Evolutionary conservation across 2,888 invertebrate species (phyloP).

Genomic region (Apamea anceps): DNA sequence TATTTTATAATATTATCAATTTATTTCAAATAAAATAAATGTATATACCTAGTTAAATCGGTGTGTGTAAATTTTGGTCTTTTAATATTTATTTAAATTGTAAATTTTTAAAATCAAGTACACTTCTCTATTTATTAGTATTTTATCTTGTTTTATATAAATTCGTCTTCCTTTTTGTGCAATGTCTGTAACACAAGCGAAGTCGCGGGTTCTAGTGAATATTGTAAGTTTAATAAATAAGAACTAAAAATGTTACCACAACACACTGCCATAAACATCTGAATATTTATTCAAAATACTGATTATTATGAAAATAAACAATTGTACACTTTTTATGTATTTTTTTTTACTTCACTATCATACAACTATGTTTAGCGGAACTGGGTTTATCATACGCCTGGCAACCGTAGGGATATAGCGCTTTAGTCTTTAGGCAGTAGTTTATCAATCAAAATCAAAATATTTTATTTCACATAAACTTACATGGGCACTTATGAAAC

Average conservation of each 20-base stretch:
- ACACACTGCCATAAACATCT: constrained; percentile 67
- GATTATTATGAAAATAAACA: constrained; percentile 65
- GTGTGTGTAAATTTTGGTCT: constrained; percentile 56
- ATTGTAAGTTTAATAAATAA: constrained; percentile 51
- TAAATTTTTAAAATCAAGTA: constrained; percentile 15
- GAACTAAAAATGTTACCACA: constrained; percentile 56
- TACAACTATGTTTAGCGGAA: neutral
- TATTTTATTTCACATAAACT: neutral
- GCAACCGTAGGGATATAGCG: neutral
- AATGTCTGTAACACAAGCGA: constrained; percentile 46
- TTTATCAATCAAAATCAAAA: neutral
- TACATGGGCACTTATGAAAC: no score
- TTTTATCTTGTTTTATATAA: constrained; percentile 32
- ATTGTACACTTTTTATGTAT: constrained; percentile 64
- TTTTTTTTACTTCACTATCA: constrained; percentile 47
- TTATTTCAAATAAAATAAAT: constrained; percentile 18
- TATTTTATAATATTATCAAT: constrained; percentile 5
- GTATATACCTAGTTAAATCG: constrained; percentile 48
- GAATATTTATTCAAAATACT: constrained; percentile 61
- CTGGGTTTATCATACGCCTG: neutral
- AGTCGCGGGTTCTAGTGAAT: constrained; percentile 43
- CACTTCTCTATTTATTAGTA: constrained; percentile 11
- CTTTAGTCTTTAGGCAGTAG: neutral
- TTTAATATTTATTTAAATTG: constrained; percentile 39
- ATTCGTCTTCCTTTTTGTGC: constrained; percentile 59